Evolutionary conservation across 2,888 invertebrate genomes (phyloP).

Genomic region (Mayetiola destructor): DNA sequence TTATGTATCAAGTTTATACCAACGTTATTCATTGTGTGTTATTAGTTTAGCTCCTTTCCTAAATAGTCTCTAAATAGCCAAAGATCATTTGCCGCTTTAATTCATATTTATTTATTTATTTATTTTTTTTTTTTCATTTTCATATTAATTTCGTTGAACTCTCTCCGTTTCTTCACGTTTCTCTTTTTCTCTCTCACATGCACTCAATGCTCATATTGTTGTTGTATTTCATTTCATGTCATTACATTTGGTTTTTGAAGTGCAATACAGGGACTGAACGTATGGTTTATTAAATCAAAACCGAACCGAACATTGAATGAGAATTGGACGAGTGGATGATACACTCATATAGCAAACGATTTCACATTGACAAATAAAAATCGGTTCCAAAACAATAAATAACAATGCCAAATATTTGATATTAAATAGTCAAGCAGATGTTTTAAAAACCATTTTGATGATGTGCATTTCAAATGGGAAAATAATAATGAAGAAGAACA

Average conservation of each 20-base stretch:
- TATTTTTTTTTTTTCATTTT: too few relatives aligned
- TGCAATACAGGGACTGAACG: too few relatives aligned
- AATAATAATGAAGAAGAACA: too few relatives aligned
- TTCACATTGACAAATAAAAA: slow-evolving; percentile 1
- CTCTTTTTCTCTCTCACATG: not conserved
- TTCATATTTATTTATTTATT: not conserved
- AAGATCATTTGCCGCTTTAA: not conserved
- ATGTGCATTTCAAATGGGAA: not conserved
- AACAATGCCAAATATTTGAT: slow-evolving; percentile 14
- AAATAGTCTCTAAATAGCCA: slow-evolving; percentile 3
- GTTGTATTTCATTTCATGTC: too few relatives aligned
- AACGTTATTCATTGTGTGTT: slow-evolving; percentile 7
- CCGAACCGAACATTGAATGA: not conserved
- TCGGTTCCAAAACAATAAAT: slow-evolving; percentile 9
- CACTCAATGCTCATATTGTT: not conserved
- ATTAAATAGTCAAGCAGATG: slow-evolving; percentile 11
- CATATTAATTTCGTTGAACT: not conserved
- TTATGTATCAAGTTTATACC: slow-evolving; percentile 9
- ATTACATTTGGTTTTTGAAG: too few relatives aligned
- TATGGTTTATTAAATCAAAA: too few relatives aligned
- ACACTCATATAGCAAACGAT: not conserved
- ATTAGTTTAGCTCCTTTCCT: slow-evolving; percentile 10
- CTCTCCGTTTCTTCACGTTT: not conserved
- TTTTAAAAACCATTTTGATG: not conserved
- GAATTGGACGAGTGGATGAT: not conserved